Base-by-base conservation (phyloP, 2,113 vertebrate species). In the Planiliza haematocheilus region DNA sequence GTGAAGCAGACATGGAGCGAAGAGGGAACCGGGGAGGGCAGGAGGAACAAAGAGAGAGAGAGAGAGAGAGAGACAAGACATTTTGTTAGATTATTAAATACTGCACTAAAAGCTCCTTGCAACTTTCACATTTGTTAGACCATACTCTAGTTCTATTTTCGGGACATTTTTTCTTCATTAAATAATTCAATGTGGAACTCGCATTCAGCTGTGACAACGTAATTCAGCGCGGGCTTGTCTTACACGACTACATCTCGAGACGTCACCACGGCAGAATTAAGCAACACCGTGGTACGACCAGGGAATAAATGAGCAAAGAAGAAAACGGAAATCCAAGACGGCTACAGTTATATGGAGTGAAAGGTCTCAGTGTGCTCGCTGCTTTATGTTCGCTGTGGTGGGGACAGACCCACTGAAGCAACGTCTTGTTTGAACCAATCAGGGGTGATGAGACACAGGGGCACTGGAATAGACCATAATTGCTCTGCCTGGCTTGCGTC, bases 381-480 rank as follows among this genome's bases (percentile, higher is more conserved):
- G 69, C 66, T 76, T 76, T 75, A 66, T 83, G 82, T 72, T 84
- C 58, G 42, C 70, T 13, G 39, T 67, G 70, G 82, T 65, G 74
- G 56, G 59, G 56, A 85, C 82, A 52, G 82, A 86, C 45, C 72
- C 77, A 75, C 55, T 59, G 81, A 85, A 71, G 79, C 80, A 74
- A 76, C 51, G 79, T 83, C 82, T 77, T 84, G 86, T 87, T 89
- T 83, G 70, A 81, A 75, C 74, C 82, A 87, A 88, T 91, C 85
- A 81, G 51, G 14, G 55, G 58, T 87, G 89, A 92, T 87, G 87
- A 74, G 76, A 83, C 81, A 65, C 89, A 88, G 88, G 61, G 63
- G 63, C 76, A 70, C 50, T 14, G n/a, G 74, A 63, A 85, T 43
- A 67, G 60, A 83, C 60, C 34, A 43, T 85, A 88, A 90, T 88